Conservation (phyloP, 1,140 invertebrate species). For the Plectrocnemia conspersa region DNA sequence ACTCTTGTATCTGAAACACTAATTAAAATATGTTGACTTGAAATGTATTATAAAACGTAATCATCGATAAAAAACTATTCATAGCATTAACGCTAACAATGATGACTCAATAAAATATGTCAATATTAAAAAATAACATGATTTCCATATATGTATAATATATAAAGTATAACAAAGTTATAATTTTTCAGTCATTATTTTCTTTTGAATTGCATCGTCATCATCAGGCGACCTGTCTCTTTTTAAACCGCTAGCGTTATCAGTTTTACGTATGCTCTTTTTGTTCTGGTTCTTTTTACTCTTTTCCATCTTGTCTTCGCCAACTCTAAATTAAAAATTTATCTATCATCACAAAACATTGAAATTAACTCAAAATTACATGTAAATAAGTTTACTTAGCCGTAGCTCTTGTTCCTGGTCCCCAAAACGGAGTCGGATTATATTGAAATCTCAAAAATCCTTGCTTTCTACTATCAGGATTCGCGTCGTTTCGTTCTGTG, state of each 20-base stretch:
- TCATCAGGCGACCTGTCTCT: conserved; percentile 23
- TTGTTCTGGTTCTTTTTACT: conserved; percentile 60
- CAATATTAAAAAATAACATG: no score
- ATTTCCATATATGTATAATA: no score
- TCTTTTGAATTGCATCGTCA: conserved; percentile 37
- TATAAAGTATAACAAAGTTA: no score
- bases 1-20: no score
- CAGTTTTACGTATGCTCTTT: conserved; percentile 7
- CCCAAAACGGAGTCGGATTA: conserved; percentile 85
- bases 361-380: background rate
- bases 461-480: conserved; percentile 71
- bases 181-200: conserved; percentile 38
- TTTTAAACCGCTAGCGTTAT: conserved; percentile 12
- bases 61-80: no score
- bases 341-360: background rate
- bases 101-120: no score
- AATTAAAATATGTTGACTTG: no score
- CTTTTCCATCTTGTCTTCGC: conserved; percentile 55
- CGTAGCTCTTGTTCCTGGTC: conserved; percentile 72
- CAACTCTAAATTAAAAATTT: conserved; percentile 45
- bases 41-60: no score
- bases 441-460: conserved; percentile 76
- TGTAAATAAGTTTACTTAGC: conserved; percentile 53
- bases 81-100: no score
- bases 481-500: conserved; percentile 66